phyloP scores from a whole-genome alignment of 2,888 invertebrate species.

The Brachylomia viminalis region DNA sequence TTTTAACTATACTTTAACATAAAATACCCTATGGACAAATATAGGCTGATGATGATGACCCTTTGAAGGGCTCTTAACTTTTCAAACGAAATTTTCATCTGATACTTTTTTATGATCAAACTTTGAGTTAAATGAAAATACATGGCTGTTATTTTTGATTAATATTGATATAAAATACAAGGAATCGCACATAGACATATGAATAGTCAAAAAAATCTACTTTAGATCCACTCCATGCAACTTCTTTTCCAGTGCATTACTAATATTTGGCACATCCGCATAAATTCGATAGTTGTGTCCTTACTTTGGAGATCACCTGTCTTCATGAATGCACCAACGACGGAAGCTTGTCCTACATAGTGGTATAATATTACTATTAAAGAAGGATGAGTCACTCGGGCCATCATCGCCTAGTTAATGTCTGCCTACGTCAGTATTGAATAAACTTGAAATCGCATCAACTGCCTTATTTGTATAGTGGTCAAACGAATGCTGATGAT shows the following conservation, averaged over 20 bases:
- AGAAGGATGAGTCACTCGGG: slow-evolving; percentile 44
- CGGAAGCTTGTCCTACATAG: slow-evolving; percentile 24
- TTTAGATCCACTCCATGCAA: slow-evolving; percentile 1
- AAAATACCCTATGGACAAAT: too few relatives aligned
- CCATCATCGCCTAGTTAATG: slow-evolving; percentile 14
- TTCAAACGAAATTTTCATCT: background rate
- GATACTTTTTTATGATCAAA: background rate
- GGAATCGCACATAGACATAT: too few relatives aligned
- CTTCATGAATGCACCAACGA: background rate
- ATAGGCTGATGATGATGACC: too few relatives aligned
- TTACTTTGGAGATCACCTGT: slow-evolving; percentile 30
- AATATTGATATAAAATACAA: background rate
- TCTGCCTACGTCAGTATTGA: background rate
- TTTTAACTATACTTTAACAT: too few relatives aligned
- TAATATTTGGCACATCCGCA: slow-evolving; percentile 52
- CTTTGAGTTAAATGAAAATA: too few relatives aligned
- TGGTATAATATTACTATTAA: slow-evolving; percentile 1
- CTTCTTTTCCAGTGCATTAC: background rate
- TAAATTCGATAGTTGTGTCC: slow-evolving; percentile 20
- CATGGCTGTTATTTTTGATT: background rate
- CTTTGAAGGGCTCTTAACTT: background rate
- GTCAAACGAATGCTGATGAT: background rate
- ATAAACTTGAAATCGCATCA: slow-evolving; percentile 37
- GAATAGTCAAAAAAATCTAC: background rate
- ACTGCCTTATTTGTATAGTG: slow-evolving; percentile 15